Base-by-base conservation (phyloP, 2,113 vertebrate genomes). In the Ancistrus triradiatus region DNA sequence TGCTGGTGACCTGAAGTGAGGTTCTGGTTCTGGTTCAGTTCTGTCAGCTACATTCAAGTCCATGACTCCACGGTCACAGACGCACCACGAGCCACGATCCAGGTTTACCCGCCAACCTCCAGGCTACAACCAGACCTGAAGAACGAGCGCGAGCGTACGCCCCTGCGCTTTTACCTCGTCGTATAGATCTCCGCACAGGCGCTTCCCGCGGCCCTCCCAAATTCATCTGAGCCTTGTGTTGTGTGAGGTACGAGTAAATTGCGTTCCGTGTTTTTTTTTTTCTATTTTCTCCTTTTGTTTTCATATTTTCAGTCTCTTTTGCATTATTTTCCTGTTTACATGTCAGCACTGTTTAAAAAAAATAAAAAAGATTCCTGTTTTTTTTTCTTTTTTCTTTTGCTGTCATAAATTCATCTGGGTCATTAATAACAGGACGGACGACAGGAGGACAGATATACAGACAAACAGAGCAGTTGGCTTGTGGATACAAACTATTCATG, bases 31-130 rank as follows among this genome's bases (percentile, higher is more conserved):
- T 70, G 80, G 76, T 7, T 77, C 79, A 70, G 63, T 80, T 72
- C 85, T 78, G 80, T 88, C 85, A 85, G 84, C 85, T 90, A 90
- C 88, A 90, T 90, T 90, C 88, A 89, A 84, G 78, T 85, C 83
- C 85, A 84, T 78, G 76, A 77, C 85, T 74, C 75, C 74, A 64
- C 70, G 64, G 75, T 81, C 84, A 74, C 82, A 82, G 63, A 76
- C 77, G 51, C 70, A 37, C 13, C 38, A n/a, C n/a, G n/a, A n/a
- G 38, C 6, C n/a, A 42, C 5, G 13, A 11, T 42, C n/a, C 38
- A 42, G 38, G 38, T 42, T 42, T n/a, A 42, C 2, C 2, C 11
- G n/a, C 13, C 38, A 42, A 38, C 4, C 10, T 38, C 3, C 35
- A 31, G 3, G 27, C 7, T 42, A 13, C 14, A 5, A 11, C n/a